These are phyloP conservation scores for Sturnus vulgaris DNA, from an alignment of 2,113 vertebrate genomes.

Conservation along the genomic window DNA sequence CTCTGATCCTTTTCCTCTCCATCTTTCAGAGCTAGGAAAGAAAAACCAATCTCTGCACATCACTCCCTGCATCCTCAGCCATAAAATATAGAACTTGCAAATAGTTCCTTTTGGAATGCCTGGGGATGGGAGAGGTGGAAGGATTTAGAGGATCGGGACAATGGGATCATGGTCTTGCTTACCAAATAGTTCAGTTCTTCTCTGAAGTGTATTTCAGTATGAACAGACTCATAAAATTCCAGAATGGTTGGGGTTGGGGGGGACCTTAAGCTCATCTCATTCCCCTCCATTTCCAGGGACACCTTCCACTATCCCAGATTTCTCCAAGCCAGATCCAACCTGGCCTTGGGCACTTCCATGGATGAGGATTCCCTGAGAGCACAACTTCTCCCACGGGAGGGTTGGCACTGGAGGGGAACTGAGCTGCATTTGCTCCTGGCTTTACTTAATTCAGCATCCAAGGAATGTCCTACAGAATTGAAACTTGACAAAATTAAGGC, in stretches of 20 bases:
- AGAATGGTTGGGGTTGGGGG: background rate
- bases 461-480: background rate
- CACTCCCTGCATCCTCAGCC: background rate
- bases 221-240: background rate
- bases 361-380: background rate
- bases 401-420: background rate
- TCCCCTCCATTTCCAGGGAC: background rate
- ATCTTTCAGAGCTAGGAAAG: constrained; percentile 12
- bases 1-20: background rate
- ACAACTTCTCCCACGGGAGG: background rate
- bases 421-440: background rate
- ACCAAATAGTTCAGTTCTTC: background rate
- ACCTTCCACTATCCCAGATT: background rate
- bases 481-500: background rate
- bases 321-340: background rate
- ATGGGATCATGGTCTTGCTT: background rate
- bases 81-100: background rate
- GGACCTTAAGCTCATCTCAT: background rate
- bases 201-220: background rate
- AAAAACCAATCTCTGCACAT: background rate
- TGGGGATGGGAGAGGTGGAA: background rate
- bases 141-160: background rate
- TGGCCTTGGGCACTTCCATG: background rate
- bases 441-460: background rate
- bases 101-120: background rate